Evolutionary conservation across 2,113 vertebrate genomes (phyloP).

Genomic region (Opisthocomus hoazin): DNA sequence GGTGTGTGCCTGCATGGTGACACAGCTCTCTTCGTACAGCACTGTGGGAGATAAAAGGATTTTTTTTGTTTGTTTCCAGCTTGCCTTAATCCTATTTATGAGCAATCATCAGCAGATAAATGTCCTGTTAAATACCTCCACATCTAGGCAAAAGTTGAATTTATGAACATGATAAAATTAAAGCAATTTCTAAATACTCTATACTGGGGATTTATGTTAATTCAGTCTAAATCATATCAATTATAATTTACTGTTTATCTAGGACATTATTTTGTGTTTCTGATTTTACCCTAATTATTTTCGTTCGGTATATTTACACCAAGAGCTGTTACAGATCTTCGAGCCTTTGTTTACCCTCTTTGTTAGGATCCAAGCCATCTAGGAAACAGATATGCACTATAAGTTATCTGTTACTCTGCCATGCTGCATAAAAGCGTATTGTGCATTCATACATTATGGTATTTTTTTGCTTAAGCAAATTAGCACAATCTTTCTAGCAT

Average conservation of each 20-base stretch:
- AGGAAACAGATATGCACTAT: not conserved
- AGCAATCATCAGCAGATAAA: not conserved
- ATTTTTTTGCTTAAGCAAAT: not conserved
- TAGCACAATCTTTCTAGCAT: not conserved
- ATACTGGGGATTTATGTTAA: not conserved
- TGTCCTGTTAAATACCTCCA: not conserved
- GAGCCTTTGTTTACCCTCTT: not conserved
- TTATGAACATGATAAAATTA: not conserved
- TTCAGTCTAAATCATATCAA: not conserved
- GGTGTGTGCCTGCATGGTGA: not conserved
- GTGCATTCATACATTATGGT: not conserved
- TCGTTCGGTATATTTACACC: not conserved
- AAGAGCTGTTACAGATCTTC: not conserved
- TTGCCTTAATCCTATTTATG: not conserved
- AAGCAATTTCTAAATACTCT: not conserved
- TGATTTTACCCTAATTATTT: not conserved
- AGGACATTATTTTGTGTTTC: not conserved
- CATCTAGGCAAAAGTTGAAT: not conserved
- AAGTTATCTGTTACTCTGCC: not conserved
- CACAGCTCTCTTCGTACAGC: not conserved
- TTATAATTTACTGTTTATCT: not conserved
- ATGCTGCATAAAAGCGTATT: not conserved
- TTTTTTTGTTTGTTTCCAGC: not conserved
- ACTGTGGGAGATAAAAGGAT: not conserved
- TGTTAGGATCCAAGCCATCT: not conserved